phyloP scores from a whole-genome alignment of 2,888 invertebrate genomes.

The Diplazon laetatorius region DNA sequence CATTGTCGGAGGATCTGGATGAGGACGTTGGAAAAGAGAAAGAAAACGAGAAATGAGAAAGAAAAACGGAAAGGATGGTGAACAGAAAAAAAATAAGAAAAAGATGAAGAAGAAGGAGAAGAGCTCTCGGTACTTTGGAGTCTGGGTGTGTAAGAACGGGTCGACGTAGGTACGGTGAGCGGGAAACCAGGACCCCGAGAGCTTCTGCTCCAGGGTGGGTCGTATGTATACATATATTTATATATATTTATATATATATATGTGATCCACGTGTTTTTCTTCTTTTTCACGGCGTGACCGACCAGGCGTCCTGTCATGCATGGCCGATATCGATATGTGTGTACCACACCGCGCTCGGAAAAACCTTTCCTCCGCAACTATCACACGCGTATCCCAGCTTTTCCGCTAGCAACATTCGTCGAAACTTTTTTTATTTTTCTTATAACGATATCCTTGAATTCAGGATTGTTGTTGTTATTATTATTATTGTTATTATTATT shows the following conservation, averaged over 20 bases:
- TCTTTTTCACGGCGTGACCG: slow-evolving; percentile 81
- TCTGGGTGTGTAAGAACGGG: slow-evolving; percentile 26
- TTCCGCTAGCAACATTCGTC: background rate
- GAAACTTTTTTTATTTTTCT: background rate
- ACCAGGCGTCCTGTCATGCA: slow-evolving; percentile 81
- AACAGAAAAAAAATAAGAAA: slow-evolving; percentile 5
- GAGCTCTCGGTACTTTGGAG: slow-evolving; percentile 54
- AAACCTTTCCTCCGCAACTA: slow-evolving; percentile 60
- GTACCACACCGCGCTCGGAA: slow-evolving; percentile 74
- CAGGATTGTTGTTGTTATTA: background rate
- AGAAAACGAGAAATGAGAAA: slow-evolving; percentile 42
- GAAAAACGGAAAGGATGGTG: too few species aligned
- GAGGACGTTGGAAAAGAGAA: slow-evolving; percentile 38
- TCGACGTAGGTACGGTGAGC: slow-evolving; percentile 40
- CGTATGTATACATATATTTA: slow-evolving; percentile 14
- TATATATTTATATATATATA: too few species aligned
- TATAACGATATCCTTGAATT: background rate
- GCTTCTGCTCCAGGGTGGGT: slow-evolving; percentile 44
- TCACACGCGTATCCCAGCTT: slow-evolving; percentile 21
- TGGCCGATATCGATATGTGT: slow-evolving; percentile 80
- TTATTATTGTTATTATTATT: background rate
- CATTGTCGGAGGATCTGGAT: slow-evolving; percentile 59
- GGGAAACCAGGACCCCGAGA: slow-evolving; percentile 46
- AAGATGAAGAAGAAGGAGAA: slow-evolving; percentile 37
- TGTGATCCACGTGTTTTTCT: slow-evolving; percentile 67